Evolutionary conservation across 2,113 vertebrate species (phyloP).

Genomic region (Pycnonotus jocosus): DNA sequence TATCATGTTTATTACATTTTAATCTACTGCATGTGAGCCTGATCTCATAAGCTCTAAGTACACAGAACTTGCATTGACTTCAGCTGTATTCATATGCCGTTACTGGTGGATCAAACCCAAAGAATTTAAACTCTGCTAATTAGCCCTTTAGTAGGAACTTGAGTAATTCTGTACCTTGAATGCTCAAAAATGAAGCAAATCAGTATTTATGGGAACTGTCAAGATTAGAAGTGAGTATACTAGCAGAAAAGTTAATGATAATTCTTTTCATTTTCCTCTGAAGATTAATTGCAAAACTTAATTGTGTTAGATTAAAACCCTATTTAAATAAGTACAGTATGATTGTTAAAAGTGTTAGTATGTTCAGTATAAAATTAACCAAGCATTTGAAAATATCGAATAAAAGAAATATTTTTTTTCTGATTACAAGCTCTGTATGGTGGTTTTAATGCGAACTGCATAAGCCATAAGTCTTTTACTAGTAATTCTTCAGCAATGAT

Average conservation of each 20-base stretch:
- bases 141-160: conserved; percentile 57
- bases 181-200: conserved; percentile 68
- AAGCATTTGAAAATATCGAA: conserved; percentile 48
- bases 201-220: conserved; percentile 51
- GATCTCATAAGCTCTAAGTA: conserved; percentile 42
- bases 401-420: conserved; percentile 32
- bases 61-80: conserved; percentile 49
- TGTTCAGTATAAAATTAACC: conserved; percentile 65
- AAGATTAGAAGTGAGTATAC: conserved; percentile 63
- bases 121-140: conserved; percentile 64
- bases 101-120: conserved; percentile 42
- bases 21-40: conserved; percentile 24
- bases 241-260: conserved; percentile 64
- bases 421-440: neutral
- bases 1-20: conserved; percentile 40
- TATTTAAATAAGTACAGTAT: conserved; percentile 71
- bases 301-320: conserved; percentile 72
- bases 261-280: conserved; percentile 66
- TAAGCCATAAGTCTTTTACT: neutral
- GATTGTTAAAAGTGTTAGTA: conserved; percentile 64
- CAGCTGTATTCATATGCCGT: neutral
- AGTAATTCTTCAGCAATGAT: neutral
- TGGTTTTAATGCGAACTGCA: neutral
- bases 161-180: conserved; percentile 58
- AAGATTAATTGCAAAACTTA: conserved; percentile 74